Conservation (phyloP, 2,797 vertebrate genomes). For the Pseudopleuronectes americanus region DNA sequence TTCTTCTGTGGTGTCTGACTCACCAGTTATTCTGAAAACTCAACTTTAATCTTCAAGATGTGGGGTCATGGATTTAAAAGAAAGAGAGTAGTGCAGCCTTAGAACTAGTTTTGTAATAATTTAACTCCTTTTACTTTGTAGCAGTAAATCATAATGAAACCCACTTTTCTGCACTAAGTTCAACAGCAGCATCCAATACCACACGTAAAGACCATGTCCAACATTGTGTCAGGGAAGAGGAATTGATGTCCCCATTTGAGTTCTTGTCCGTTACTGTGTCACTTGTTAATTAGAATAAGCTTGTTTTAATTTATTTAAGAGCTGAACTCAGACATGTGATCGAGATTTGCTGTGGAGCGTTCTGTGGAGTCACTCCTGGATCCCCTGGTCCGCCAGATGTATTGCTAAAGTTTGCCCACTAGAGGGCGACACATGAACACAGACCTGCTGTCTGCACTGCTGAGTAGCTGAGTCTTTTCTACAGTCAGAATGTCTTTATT, state of each 20-base stretch:
- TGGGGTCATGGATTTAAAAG: not conserved
- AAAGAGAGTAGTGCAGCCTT: not conserved
- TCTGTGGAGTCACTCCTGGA: not conserved
- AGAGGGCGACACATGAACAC: constrained; percentile 16
- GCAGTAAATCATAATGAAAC: too few relatives aligned
- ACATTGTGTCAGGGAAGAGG: too few relatives aligned
- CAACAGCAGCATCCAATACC: too few relatives aligned
- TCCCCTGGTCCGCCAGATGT: not conserved
- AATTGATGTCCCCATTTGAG: too few relatives aligned
- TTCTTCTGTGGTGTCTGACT: too few relatives aligned
- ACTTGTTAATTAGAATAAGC: not conserved
- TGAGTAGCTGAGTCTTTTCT: not conserved
- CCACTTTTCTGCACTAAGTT: too few relatives aligned
- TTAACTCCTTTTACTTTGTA: too few relatives aligned
- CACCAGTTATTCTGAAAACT: too few relatives aligned
- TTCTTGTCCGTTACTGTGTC: not conserved
- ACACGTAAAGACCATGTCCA: too few relatives aligned
- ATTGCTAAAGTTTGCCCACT: not conserved
- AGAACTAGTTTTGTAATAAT: too few relatives aligned
- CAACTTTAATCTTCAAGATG: too few relatives aligned
- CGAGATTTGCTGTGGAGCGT: not conserved
- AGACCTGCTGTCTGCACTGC: not conserved
- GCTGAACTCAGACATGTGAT: not conserved
- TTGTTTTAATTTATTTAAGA: not conserved
- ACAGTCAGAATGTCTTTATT: not conserved